Evolutionary conservation across 1,140 invertebrate genomes (phyloP).

Genomic region (Archegozetes longisetosus): DNA sequence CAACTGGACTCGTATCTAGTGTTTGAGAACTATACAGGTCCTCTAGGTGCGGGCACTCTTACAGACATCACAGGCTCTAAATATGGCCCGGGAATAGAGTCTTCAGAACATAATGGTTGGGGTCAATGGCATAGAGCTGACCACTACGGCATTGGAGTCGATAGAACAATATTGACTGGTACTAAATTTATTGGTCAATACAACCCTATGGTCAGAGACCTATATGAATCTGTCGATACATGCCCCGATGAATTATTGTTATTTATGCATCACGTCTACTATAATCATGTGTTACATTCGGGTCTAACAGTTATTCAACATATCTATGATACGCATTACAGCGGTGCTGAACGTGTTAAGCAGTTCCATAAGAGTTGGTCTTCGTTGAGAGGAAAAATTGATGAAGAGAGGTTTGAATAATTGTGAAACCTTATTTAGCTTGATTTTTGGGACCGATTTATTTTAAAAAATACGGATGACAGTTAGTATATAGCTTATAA

Average conservation of each 20-base stretch:
- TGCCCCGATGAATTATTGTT: background rate
- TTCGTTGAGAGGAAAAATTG: background rate
- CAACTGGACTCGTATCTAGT: background rate
- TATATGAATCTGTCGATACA: background rate
- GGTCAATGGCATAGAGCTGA: background rate
- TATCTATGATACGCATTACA: background rate
- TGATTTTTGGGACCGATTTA: too few species aligned
- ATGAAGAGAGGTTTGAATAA: background rate
- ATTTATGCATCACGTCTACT: background rate
- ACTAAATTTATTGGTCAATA: background rate
- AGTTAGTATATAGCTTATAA: too few species aligned
- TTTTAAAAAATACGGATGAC: too few species aligned
- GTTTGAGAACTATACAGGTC: background rate
- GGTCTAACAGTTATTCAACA: background rate
- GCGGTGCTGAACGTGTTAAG: background rate
- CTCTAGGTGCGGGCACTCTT: background rate
- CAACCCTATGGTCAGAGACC: background rate
- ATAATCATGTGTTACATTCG: background rate
- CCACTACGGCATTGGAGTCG: background rate
- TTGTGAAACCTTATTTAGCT: too few species aligned
- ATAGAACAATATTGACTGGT: background rate
- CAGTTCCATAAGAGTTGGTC: background rate
- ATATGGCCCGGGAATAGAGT: background rate
- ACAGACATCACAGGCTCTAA: background rate
- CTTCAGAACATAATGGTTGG: background rate